Evolutionary conservation across 2,797 vertebrate genomes (phyloP).

Genomic region (Pangasius djambal): DNA sequence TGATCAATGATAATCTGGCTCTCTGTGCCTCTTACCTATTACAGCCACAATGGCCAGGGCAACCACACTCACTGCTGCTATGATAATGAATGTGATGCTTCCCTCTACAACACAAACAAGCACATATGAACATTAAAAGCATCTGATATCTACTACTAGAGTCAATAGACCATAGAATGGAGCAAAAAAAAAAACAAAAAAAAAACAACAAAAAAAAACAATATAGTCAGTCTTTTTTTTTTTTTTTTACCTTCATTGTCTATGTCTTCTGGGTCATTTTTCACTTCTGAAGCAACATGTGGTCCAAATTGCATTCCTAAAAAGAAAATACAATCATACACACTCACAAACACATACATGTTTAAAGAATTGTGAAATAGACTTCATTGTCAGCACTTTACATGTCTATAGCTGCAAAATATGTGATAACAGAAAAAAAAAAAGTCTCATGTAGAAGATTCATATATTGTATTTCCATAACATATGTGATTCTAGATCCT

Average conservation of each 20-base stretch:
- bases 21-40: constrained; percentile 64
- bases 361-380: neutral
- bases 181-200: neutral
- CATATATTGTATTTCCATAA: too few relatives aligned
- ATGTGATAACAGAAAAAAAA: neutral
- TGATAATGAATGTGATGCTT: constrained; percentile 63
- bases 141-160: neutral
- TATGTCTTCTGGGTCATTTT: accelerated
- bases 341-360: neutral
- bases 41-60: constrained; percentile 63
- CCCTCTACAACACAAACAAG: constrained; percentile 58
- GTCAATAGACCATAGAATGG: neutral
- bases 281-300: neutral
- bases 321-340: neutral
- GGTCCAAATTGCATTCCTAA: neutral
- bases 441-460: neutral
- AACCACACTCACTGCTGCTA: constrained; percentile 62
- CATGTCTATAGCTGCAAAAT: neutral
- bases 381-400: neutral
- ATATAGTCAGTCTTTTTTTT: neutral
- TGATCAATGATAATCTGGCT: neutral
- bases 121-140: neutral
- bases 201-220: too few relatives aligned
- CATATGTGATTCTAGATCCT: neutral
- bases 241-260: constrained; percentile 14